Conservation (phyloP, 1,140 invertebrate species). For the Fopius arisanus region DNA sequence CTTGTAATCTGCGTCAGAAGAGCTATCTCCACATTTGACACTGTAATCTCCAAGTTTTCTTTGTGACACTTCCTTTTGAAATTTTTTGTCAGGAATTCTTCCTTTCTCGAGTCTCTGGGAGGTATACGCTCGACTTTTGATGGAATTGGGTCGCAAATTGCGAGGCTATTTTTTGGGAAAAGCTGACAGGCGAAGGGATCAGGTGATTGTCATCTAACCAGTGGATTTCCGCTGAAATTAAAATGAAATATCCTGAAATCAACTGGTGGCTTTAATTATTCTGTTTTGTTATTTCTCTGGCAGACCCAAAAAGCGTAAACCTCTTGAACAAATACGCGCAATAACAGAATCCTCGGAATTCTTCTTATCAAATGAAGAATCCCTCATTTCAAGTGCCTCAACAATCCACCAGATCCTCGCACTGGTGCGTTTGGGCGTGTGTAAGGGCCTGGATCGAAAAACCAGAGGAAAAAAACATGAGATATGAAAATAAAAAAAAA, state of each 20-base stretch:
- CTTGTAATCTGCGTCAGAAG: background rate
- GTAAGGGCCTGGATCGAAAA: background rate
- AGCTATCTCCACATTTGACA: slow-evolving; percentile 7
- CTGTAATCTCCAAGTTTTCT: slow-evolving; percentile 9
- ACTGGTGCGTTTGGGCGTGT: background rate
- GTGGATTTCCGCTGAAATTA: background rate
- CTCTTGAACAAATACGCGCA: background rate
- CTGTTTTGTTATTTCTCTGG: too few species aligned
- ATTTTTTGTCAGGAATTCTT: background rate
- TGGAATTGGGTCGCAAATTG: slow-evolving; percentile 12
- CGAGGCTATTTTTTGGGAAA: background rate
- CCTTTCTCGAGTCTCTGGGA: background rate
- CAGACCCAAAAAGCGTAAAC: background rate
- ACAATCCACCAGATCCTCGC: background rate
- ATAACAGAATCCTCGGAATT: background rate
- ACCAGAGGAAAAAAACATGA: background rate
- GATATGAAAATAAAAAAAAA: background rate
- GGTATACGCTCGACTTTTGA: background rate
- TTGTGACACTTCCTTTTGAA: background rate
- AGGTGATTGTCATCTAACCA: background rate
- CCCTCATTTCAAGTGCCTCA: background rate
- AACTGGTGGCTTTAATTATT: too few species aligned
- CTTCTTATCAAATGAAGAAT: background rate
- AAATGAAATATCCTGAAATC: background rate
- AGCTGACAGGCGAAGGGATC: slow-evolving; percentile 1